Conservation (phyloP, 2,888 invertebrate species). For the Aspidiotus destructor region DNA sequence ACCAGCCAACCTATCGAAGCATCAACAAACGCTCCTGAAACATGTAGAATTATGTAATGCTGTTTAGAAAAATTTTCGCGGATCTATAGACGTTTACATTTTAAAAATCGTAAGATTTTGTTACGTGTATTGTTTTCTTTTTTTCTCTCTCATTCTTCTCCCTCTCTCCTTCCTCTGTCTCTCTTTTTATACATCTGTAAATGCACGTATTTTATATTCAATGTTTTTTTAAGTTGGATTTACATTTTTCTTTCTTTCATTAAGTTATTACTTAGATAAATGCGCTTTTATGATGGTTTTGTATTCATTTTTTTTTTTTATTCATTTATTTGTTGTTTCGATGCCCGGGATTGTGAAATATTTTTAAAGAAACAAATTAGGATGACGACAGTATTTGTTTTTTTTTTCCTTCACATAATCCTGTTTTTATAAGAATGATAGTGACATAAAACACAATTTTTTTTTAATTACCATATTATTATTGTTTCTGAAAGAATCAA, state of each 20-base stretch:
- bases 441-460: too few species aligned
- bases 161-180: background rate
- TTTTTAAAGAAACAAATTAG: background rate
- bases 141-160: background rate
- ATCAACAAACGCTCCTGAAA: background rate
- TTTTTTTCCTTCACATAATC: too few species aligned
- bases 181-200: background rate
- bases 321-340: background rate
- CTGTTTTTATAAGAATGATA: too few species aligned
- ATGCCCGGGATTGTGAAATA: background rate
- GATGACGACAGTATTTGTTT: too few species aligned
- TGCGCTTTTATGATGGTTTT: background rate
- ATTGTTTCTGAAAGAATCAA: too few species aligned
- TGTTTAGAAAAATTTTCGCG: too few species aligned
- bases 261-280: too few species aligned
- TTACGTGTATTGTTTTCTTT: too few species aligned
- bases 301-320: background rate
- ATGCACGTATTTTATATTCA: background rate
- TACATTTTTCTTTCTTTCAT: background rate
- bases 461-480: too few species aligned
- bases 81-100: background rate
- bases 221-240: background rate
- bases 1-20: background rate
- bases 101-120: background rate
- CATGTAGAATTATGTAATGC: conserved; percentile 1